These are phyloP conservation scores for Phorcus lineatus DNA, from an alignment of 2,888 invertebrate species.

Conservation along the genomic window DNA sequence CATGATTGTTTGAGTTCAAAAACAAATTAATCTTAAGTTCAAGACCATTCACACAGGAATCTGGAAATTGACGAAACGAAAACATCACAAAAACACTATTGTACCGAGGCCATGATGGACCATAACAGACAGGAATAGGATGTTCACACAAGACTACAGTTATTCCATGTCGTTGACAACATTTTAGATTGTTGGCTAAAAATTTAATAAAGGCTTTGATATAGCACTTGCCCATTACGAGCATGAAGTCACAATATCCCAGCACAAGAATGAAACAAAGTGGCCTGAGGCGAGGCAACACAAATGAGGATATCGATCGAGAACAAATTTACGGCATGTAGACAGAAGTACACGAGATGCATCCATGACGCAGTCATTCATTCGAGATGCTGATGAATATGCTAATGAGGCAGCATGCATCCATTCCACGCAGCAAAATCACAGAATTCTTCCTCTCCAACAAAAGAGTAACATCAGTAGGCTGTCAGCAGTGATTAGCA, in stretches of 20 bases:
- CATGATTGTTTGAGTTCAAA: no score
- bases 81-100: no score
- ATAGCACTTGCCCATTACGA: slow-evolving; percentile 1
- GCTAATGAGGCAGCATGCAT: neutral
- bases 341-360: neutral
- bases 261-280: neutral
- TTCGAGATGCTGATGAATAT: neutral
- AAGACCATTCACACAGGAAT: no score
- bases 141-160: no score
- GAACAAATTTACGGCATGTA: neutral
- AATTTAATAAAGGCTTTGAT: neutral
- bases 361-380: neutral
- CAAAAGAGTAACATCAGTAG: no score
- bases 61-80: no score
- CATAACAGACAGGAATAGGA: no score
- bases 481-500: neutral
- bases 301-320: neutral
- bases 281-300: neutral
- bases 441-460: neutral
- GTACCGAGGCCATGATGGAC: no score
- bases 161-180: no score
- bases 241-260: neutral
- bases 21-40: no score
- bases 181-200: neutral
- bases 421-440: neutral